Evolutionary conservation across 35 echinoderm and acorn worm genomes (phyloP).

Genomic region (Apostichopus californicus): DNA sequence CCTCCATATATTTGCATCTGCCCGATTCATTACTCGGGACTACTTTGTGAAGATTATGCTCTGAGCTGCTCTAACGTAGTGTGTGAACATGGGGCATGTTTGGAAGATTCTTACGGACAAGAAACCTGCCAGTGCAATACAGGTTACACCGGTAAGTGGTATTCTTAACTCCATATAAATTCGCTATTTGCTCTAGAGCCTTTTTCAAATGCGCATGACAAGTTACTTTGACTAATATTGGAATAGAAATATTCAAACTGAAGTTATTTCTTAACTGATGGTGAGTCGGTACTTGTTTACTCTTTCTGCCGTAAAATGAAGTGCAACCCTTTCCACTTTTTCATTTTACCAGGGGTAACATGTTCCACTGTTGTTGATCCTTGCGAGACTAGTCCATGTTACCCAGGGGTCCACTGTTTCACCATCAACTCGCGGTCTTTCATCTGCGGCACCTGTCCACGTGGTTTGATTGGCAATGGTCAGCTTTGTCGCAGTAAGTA

Average conservation of each 20-base stretch:
- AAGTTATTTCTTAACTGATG: no score
- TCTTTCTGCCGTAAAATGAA: no score
- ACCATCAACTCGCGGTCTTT: neutral
- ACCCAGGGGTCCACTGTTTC: conserved; percentile 19
- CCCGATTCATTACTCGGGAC: neutral
- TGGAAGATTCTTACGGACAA: neutral
- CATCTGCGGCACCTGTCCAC: conserved; percentile 7
- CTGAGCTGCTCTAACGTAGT: neutral
- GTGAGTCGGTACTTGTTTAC: no score
- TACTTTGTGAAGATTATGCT: neutral
- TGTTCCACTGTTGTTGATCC: conserved; percentile 27
- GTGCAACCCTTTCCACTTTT: no score
- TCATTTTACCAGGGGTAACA: conserved; percentile 1
- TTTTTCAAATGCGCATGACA: neutral
- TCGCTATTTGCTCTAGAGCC: neutral
- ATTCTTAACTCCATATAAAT: neutral
- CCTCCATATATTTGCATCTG: neutral
- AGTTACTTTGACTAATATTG: neutral
- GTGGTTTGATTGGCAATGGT: conserved; percentile 30
- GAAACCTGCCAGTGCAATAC: conserved; percentile 12
- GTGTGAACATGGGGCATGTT: conserved; percentile 32
- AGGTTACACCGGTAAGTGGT: conserved; percentile 33
- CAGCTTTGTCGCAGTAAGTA: conserved; percentile 21
- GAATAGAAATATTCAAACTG: neutral
- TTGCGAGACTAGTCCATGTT: conserved; percentile 33